A percentile compares a stretch with the other conserved stretches of the same genome.
Evolutionary conservation across 2,888 invertebrate species (phyloP).

Genomic region (Meganola albula): DNA sequence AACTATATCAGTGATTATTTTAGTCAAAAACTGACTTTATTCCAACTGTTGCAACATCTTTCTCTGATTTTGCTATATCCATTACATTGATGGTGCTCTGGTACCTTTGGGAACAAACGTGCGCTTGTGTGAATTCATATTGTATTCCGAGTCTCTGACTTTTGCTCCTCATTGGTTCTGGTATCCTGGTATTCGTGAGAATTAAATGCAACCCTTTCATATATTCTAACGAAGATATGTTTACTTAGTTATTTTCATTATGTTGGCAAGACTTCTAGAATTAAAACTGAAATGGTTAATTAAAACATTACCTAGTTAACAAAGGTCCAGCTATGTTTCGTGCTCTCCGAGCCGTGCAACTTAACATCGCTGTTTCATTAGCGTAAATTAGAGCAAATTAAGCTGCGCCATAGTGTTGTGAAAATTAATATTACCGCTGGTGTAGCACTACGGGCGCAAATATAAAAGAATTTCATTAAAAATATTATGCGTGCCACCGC

Average conservation of each 20-base stretch:
- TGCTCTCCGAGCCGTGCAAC: constrained; percentile 21
- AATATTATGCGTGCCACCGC: constrained; percentile 36
- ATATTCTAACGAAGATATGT: too few species aligned
- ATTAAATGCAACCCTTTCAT: constrained; percentile 24
- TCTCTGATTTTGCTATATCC: too few species aligned
- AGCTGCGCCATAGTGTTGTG: constrained; percentile 28
- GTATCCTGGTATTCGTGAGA: constrained; percentile 34
- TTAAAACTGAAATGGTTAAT: constrained; percentile 13
- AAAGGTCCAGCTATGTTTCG: constrained; percentile 18
- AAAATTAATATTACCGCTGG: constrained; percentile 36
- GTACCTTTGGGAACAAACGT: constrained; percentile 35
- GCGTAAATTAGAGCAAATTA: constrained; percentile 42
- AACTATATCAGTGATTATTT: too few species aligned
- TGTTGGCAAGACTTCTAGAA: too few species aligned
- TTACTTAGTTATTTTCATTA: too few species aligned
- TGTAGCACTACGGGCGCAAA: constrained; percentile 23
- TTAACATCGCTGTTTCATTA: constrained; percentile 33
- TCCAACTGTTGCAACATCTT: too few species aligned
- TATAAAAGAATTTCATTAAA: constrained; percentile 46
- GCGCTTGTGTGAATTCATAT: constrained; percentile 26
- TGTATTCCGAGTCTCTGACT: not conserved
- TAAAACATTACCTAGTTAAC: constrained; percentile 13
- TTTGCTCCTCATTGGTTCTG: constrained; percentile 20
- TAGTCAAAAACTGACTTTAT: too few species aligned
- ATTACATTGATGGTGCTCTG: constrained; percentile 22